Conservation (phyloP, 2,888 invertebrate genomes). For the Alviniconcha strummeri region DNA sequence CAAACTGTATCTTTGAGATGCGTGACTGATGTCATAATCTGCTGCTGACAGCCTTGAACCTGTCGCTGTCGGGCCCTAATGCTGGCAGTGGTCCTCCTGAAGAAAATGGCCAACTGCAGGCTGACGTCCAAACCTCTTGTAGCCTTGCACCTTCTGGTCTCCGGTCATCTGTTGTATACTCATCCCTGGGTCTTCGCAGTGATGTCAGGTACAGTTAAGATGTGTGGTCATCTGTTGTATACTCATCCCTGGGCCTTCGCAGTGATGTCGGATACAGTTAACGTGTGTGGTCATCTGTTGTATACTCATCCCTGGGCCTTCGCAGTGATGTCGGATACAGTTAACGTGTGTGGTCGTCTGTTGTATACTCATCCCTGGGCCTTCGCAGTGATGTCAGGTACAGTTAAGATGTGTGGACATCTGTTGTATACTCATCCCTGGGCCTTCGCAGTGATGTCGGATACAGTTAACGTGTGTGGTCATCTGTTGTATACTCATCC, state of each 20-base stretch:
- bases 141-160: constrained; percentile 4
- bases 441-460: too few relatives aligned
- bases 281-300: constrained; percentile 22
- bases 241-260: constrained; percentile 43
- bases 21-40: too few relatives aligned
- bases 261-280: constrained; percentile 22
- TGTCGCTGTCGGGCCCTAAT: constrained; percentile 51
- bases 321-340: constrained; percentile 28
- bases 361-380: constrained; percentile 42
- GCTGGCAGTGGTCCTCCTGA: constrained; percentile 11
- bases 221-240: constrained; percentile 27
- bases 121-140: background rate
- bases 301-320: constrained; percentile 42
- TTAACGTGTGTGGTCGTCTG: too few relatives aligned
- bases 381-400: constrained; percentile 34
- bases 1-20: too few relatives aligned
- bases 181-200: constrained; percentile 42
- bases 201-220: constrained; percentile 16
- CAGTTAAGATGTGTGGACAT: too few relatives aligned
- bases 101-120: constrained; percentile 10
- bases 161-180: constrained; percentile 30
- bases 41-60: constrained; percentile 69
- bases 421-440: too few relatives aligned
- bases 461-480: too few relatives aligned
- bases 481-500: constrained; percentile 35